These are phyloP conservation scores for Lithophane semibrunnea DNA, from an alignment of 2,888 invertebrate species.

Conservation along the genomic window DNA sequence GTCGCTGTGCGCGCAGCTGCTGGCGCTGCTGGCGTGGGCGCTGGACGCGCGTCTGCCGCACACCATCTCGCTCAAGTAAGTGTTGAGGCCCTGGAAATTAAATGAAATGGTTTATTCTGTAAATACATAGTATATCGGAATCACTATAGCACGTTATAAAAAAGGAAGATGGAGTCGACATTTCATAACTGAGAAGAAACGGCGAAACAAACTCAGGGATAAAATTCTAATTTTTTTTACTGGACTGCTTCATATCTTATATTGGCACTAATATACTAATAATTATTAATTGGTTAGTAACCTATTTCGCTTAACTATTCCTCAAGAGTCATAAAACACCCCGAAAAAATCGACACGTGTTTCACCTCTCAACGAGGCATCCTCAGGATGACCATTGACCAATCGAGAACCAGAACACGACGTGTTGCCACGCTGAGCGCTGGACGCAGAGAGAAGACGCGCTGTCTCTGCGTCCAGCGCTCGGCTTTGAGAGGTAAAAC, in stretches of 20 bases:
- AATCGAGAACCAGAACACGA: too few species aligned
- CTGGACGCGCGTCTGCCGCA: conserved; percentile 95
- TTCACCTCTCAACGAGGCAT: too few species aligned
- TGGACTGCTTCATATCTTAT: background rate
- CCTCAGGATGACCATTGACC: too few species aligned
- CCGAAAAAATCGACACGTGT: too few species aligned
- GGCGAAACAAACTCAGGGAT: background rate
- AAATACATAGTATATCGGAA: background rate
- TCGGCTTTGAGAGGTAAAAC: too few species aligned
- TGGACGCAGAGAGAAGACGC: too few species aligned
- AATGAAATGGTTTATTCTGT: background rate
- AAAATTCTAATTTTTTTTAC: background rate
- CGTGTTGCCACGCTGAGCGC: too few species aligned
- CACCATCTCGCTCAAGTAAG: conserved; percentile 76
- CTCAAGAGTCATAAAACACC: too few species aligned
- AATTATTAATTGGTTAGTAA: too few species aligned
- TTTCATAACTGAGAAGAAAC: background rate
- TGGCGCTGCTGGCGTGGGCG: conserved; percentile 95
- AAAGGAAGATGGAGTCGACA: background rate
- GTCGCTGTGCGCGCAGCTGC: conserved; percentile 96
- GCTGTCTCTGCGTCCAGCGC: too few species aligned
- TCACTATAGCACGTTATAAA: background rate
- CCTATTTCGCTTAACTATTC: too few species aligned
- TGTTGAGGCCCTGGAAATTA: background rate
- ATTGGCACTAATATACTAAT: too few species aligned